Evolutionary conservation across 2,113 vertebrate genomes (phyloP), one percentile per base, ranked within the genome.

Genomic region (Ranitomeya variabilis): DNA sequence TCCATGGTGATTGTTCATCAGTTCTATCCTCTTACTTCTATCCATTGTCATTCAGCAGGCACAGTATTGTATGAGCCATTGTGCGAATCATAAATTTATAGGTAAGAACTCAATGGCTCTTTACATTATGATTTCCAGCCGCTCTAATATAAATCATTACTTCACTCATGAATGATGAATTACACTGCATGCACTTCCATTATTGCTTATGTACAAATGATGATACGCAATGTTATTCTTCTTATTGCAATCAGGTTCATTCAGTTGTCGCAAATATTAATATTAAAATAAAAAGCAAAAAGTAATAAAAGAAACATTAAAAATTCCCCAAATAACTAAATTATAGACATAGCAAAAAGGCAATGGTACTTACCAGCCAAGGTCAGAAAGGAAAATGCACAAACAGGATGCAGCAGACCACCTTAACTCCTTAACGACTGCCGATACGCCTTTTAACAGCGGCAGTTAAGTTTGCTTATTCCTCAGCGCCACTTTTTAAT

Each of bases 91-190:
- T 57, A 79, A n/a, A 79, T 79, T 55, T 57, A 57, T 15, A 7
- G 52, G 77, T 57, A 23, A 57, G 51, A 76, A 55, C 51, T 79
- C 57, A 52, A 54, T 55, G 77, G 77, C 77, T 55, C 52, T 79
- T 54, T 79, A 79, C n/a, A 55, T 52, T 76, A 51, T 76, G 73
- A 51, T 55, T 78, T 78, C 76, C 51, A 55, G 9, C 76, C 6
- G 76, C 19, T 52, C 23, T 79, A 57, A 79, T 79, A 55, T 79
- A 13, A 54, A 79, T 79, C 77, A 79, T 79, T 79, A 76, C 73
- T 52, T 37, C 5, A 2, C 26, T 15, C 1, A 4, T 74, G 71
- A 45, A 4, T 74, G 71, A 45, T 74, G 71, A 74, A 74, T 52
- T 52, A 79, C 52, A 23, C 21, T 14, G 51, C 11, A 3, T 6